Conservation (phyloP, 2,888 invertebrate genomes). For the Mechanitis mazaeus region DNA sequence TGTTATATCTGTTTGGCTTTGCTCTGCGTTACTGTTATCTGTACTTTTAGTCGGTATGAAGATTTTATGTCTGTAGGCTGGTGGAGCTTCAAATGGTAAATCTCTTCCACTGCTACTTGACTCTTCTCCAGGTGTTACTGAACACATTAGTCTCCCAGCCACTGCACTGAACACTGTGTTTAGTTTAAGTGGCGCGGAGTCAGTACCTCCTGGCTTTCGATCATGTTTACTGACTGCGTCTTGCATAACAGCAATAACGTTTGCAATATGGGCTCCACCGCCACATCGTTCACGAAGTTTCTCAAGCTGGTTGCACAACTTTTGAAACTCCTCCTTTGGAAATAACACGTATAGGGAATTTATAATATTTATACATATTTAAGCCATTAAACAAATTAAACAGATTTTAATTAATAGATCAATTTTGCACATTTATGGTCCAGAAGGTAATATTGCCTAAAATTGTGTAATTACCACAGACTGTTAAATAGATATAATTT, state of each 20-base stretch:
- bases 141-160: conserved; percentile 72
- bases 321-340: conserved; percentile 85
- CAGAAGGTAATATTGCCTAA: too few relatives aligned
- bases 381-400: too few relatives aligned
- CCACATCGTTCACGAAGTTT: conserved; percentile 86
- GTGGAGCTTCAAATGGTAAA: conserved; percentile 65
- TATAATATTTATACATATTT: too few relatives aligned
- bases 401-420: too few relatives aligned
- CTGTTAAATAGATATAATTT: too few relatives aligned
- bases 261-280: conserved; percentile 83
- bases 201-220: conserved; percentile 66
- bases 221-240: conserved; percentile 82
- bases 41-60: conserved; percentile 70
- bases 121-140: conserved; percentile 70
- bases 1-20: conserved; percentile 63
- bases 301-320: conserved; percentile 87
- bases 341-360: neutral
- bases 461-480: too few relatives aligned
- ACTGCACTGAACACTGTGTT: conserved; percentile 74
- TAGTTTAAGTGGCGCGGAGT: conserved; percentile 66
- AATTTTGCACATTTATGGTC: too few relatives aligned
- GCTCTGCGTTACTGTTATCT: conserved; percentile 60
- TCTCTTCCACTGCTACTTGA: conserved; percentile 71
- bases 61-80: conserved; percentile 63
- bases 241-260: conserved; percentile 88